Evolutionary conservation across 2,113 vertebrate species (phyloP).

Genomic region (Mesembrinibis cayennensis): DNA sequence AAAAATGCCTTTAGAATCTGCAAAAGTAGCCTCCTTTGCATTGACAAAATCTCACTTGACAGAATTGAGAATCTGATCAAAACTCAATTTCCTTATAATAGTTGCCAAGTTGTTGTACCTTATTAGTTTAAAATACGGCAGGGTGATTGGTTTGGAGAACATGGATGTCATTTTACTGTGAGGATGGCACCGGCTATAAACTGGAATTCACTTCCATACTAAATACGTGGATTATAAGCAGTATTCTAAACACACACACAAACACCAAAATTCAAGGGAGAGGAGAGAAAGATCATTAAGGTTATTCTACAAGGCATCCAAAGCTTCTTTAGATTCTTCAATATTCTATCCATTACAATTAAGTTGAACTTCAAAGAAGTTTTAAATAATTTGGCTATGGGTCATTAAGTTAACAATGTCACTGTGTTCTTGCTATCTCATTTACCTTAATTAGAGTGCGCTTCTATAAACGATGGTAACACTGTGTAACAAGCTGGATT

Average conservation of each 20-base stretch:
- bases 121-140: not conserved
- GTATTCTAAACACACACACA: not conserved
- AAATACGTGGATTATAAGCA: not conserved
- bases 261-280: not conserved
- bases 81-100: not conserved
- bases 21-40: not conserved
- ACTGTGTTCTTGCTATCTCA: slow-evolving; percentile 57
- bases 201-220: slow-evolving; percentile 4
- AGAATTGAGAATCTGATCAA: not conserved
- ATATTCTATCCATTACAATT: slow-evolving; percentile 45
- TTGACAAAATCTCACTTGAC: not conserved
- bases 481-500: slow-evolving; percentile 36
- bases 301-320: not conserved
- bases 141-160: not conserved
- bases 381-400: slow-evolving; percentile 45
- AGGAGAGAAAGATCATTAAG: slow-evolving; percentile 2
- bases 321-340: not conserved
- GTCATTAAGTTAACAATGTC: slow-evolving; percentile 65
- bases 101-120: not conserved
- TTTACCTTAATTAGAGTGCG: slow-evolving; percentile 66
- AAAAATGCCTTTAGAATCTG: not conserved
- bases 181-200: not conserved
- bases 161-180: not conserved
- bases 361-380: slow-evolving; percentile 51
- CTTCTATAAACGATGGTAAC: not conserved